Evolutionary conservation across 2,888 invertebrate genomes (phyloP).

Genomic region (Drosophila siamana): DNA sequence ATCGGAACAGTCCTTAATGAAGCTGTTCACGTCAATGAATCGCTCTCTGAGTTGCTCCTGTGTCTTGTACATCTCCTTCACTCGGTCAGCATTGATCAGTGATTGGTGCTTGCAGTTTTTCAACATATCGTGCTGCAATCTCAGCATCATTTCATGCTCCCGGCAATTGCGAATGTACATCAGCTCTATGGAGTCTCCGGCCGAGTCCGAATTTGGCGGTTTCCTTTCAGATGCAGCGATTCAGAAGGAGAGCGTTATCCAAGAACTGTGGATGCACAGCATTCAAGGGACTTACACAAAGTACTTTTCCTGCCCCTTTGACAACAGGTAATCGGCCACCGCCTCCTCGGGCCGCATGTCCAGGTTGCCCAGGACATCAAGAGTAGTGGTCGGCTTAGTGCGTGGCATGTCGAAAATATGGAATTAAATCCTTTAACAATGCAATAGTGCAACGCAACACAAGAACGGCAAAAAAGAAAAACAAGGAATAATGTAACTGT

Average conservation of each 20-base stretch:
- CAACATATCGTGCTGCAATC: conserved; percentile 82
- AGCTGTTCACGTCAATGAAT: conserved; percentile 84
- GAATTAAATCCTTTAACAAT: conserved; percentile 1
- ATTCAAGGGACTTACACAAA: conserved; percentile 68
- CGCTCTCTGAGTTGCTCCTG: conserved; percentile 79
- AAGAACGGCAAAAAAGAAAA: background rate
- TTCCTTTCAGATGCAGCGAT: conserved; percentile 69
- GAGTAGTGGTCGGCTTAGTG: conserved; percentile 81
- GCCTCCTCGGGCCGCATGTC: conserved; percentile 84
- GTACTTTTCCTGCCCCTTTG: conserved; percentile 78
- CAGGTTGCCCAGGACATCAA: conserved; percentile 83
- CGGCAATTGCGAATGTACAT: conserved; percentile 82
- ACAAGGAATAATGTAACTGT: background rate
- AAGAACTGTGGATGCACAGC: too few relatives aligned
- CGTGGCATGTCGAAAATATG: conserved; percentile 79
- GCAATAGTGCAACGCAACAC: background rate
- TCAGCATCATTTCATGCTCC: conserved; percentile 80
- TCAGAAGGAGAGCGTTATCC: background rate
- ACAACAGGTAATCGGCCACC: conserved; percentile 80
- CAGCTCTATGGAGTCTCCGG: conserved; percentile 83
- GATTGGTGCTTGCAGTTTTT: conserved; percentile 74
- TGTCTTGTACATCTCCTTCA: conserved; percentile 74
- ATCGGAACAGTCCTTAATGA: conserved; percentile 84
- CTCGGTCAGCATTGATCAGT: conserved; percentile 72
- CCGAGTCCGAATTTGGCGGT: conserved; percentile 81